phyloP scores from a whole-genome alignment of 1,140 invertebrate genomes.

The Drosophila malerkotliana region DNA sequence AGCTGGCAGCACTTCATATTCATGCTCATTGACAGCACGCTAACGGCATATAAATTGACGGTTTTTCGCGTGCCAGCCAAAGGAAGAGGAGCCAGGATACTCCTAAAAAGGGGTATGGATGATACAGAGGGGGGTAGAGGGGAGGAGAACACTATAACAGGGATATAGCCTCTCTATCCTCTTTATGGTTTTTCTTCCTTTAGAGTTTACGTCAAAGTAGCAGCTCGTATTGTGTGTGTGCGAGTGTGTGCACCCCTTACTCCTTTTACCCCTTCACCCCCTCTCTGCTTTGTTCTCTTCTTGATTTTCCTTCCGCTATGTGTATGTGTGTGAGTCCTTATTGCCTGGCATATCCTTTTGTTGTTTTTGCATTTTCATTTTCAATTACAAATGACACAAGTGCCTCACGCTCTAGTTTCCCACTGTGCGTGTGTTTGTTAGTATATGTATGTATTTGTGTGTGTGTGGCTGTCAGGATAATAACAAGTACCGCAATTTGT shows the following conservation, averaged over 20 bases:
- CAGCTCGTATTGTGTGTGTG: slow-evolving; percentile 22
- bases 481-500: slow-evolving; percentile 77
- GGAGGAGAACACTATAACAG: slow-evolving; percentile 3
- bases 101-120: not conserved
- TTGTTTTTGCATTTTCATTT: slow-evolving; percentile 75
- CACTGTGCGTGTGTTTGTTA: slow-evolving; percentile 18
- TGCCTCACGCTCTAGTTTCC: slow-evolving; percentile 77
- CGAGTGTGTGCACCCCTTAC: slow-evolving; percentile 5
- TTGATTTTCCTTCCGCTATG: slow-evolving; percentile 18
- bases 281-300: slow-evolving; percentile 14
- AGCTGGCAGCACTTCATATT: slow-evolving; percentile 65
- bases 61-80: slow-evolving; percentile 54
- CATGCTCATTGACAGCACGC: slow-evolving; percentile 81
- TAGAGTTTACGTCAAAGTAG: slow-evolving; percentile 47
- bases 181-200: slow-evolving; percentile 6
- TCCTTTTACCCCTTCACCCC: not conserved
- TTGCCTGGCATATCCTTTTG: slow-evolving; percentile 44
- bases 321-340: slow-evolving; percentile 24
- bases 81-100: slow-evolving; percentile 1
- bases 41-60: slow-evolving; percentile 82
- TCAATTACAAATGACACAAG: slow-evolving; percentile 83
- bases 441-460: slow-evolving; percentile 13
- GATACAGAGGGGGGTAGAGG: not conserved
- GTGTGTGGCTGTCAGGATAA: slow-evolving; percentile 55
- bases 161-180: slow-evolving; percentile 5